Percentiles rank a stretch among this genome's conserved stretches.
These are phyloP conservation scores for Myotis yumanensis DNA, from an alignment of 2,113 vertebrate species.

Conservation along the genomic window DNA sequence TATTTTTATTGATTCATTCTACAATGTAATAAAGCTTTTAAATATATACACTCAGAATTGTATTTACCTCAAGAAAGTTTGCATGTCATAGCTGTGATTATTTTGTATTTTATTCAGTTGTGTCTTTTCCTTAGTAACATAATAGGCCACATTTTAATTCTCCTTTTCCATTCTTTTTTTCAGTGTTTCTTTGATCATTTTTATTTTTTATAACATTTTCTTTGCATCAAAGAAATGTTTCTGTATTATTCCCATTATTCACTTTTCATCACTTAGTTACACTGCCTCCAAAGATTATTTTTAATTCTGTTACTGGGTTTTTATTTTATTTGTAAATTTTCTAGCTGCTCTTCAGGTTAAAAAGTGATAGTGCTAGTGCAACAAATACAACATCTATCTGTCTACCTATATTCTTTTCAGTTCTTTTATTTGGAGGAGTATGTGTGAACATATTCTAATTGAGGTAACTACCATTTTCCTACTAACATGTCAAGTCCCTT, in stretches of 20 bases:
- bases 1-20: background rate
- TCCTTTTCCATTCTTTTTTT: background rate
- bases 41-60: background rate
- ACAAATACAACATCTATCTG: background rate
- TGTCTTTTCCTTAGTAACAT: background rate
- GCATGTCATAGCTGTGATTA: background rate
- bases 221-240: background rate
- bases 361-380: background rate
- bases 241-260: background rate
- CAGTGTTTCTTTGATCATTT: background rate
- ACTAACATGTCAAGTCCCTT: background rate
- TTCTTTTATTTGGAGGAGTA: background rate
- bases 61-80: background rate
- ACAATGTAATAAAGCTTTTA: background rate
- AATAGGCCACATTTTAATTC: background rate
- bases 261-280: background rate
- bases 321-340: background rate
- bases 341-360: background rate
- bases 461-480: background rate
- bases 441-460: background rate
- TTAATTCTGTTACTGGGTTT: background rate
- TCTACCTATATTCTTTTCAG: background rate
- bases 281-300: background rate
- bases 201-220: background rate
- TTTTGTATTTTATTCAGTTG: background rate